Percentiles rank a stretch among this genome's conserved stretches.
Evolutionary conservation across 2,888 invertebrate species (phyloP).

Genomic region (Cylloceria caligata): DNA sequence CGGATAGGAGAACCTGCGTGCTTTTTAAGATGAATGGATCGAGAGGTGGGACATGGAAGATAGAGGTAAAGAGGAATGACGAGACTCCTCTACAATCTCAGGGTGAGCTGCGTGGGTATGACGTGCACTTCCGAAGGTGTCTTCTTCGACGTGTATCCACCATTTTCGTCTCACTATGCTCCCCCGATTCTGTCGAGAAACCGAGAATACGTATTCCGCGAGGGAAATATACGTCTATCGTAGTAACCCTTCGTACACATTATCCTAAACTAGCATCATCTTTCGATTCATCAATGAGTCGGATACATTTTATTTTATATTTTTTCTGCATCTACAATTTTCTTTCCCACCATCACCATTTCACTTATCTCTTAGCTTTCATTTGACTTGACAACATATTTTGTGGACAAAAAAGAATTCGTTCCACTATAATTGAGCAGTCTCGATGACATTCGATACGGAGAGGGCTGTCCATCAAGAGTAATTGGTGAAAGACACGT

Average conservation of each 20-base stretch:
- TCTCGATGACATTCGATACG: too few species aligned
- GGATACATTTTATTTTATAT: not conserved
- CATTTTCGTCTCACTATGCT: constrained; percentile 53
- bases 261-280: not conserved
- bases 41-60: constrained; percentile 55
- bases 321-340: not conserved
- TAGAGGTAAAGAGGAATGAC: constrained; percentile 44
- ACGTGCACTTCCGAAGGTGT: constrained; percentile 61
- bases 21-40: constrained; percentile 77
- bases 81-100: constrained; percentile 21
- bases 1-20: constrained; percentile 59
- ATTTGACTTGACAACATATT: too few species aligned
- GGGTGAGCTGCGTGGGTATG: constrained; percentile 47
- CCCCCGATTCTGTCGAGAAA: constrained; percentile 50
- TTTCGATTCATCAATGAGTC: not conserved
- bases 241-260: not conserved
- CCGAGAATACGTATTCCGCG: not conserved
- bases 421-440: too few species aligned
- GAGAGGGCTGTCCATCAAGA: too few species aligned
- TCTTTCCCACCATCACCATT: not conserved
- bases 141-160: constrained; percentile 18
- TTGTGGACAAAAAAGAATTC: too few species aligned
- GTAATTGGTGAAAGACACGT: too few species aligned
- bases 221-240: not conserved
- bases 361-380: too few species aligned